Conservation (phyloP, 2,797 vertebrate genomes). For the Capromys pilorides region DNA sequence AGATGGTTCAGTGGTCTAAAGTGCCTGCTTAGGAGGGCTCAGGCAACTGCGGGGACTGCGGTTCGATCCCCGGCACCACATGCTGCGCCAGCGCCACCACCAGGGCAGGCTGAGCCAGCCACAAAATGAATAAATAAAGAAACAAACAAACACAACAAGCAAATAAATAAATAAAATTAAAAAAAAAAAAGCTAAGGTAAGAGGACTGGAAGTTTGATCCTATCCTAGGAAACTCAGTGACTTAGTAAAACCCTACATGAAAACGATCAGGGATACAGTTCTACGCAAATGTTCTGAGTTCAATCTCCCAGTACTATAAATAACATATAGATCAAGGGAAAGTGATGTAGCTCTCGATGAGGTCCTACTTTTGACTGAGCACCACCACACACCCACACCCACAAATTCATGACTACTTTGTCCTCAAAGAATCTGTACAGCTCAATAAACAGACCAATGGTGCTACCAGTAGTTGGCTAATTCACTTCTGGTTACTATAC, state of each 20-base stretch:
- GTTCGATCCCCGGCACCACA: no score
- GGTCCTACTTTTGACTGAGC: background rate
- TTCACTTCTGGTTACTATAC: constrained; percentile 41
- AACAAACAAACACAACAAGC: no score
- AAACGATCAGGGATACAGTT: background rate
- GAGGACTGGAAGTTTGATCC: background rate
- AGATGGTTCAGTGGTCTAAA: no score
- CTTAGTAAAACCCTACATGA: background rate
- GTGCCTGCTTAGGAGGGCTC: no score
- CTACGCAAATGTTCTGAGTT: background rate
- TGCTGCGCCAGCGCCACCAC: no score
- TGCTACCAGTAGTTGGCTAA: constrained; percentile 34
- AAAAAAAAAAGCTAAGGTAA: background rate
- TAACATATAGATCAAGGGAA: background rate
- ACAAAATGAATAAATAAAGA: no score
- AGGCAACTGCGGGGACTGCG: no score
- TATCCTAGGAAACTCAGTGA: background rate
- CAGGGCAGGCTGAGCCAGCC: no score
- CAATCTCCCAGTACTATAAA: background rate
- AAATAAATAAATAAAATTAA: no score
- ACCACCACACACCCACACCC: background rate
- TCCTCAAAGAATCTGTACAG: constrained; percentile 21
- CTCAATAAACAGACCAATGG: background rate
- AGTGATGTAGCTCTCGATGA: background rate
- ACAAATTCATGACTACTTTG: constrained; percentile 23